phyloP scores from a whole-genome alignment of 2,888 invertebrate species.

The Rosalia funebris region DNA sequence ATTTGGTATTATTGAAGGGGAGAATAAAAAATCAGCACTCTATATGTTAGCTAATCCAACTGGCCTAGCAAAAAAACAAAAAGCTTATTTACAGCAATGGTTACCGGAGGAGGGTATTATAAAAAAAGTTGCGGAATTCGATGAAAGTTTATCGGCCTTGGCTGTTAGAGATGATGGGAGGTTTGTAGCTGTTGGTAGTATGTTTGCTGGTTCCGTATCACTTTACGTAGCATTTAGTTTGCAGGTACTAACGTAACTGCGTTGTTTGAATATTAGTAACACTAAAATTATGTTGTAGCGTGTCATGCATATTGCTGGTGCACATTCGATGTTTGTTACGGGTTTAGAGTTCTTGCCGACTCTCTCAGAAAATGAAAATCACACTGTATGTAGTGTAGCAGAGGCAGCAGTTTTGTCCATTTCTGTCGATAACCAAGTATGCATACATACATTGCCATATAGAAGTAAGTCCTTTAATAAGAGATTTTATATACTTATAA shows the following conservation, averaged over 20 bases:
- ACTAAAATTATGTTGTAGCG: constrained; percentile 66
- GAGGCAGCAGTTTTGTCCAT: constrained; percentile 94
- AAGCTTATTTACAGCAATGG: constrained; percentile 85
- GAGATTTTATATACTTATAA: neutral
- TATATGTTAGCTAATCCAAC: constrained; percentile 86
- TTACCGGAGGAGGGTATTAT: constrained; percentile 69
- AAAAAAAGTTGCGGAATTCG: constrained; percentile 69
- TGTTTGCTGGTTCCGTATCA: constrained; percentile 91
- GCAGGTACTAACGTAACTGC: constrained; percentile 68
- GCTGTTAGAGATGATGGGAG: constrained; percentile 92
- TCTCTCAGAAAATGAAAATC: constrained; percentile 76
- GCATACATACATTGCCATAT: constrained; percentile 86
- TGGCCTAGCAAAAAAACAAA: constrained; percentile 75
- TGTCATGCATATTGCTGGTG: constrained; percentile 82
- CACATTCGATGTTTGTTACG: constrained; percentile 97
- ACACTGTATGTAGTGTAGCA: constrained; percentile 76
- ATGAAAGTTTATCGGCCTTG: constrained; percentile 84
- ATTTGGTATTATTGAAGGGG: constrained; percentile 78
- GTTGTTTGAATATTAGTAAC: neutral
- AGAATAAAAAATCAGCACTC: constrained; percentile 72
- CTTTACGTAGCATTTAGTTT: constrained; percentile 92
- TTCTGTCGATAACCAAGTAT: constrained; percentile 93
- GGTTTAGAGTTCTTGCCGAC: constrained; percentile 92
- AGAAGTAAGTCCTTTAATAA: constrained; percentile 75
- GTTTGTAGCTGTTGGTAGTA: constrained; percentile 92